Evolutionary conservation across 2,113 vertebrate genomes (phyloP), one percentile per base, ranked within the genome.

Genomic region (Synodontis membranacea): DNA sequence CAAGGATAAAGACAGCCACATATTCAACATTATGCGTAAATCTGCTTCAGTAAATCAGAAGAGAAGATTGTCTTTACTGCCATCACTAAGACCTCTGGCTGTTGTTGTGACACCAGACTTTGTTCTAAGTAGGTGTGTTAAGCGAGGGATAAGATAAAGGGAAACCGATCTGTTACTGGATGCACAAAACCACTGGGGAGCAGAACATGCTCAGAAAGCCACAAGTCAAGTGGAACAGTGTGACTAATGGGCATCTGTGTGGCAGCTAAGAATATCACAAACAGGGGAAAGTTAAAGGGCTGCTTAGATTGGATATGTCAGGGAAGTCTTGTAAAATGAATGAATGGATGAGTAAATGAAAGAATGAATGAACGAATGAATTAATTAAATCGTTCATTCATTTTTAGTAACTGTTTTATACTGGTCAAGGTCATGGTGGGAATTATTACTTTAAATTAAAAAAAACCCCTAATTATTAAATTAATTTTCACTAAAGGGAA

Each of bases 211-310:
- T 75, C n/a, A 46, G 42, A 75, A 75, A 75, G 72, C 25, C 72
- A 46, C 42, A 75, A 46, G 72, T 44, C 87, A 86, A 86, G 60
- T 34, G 48, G 12, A 60, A 34, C 39, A 56, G 48, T n/a, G 74
- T 70, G 84, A 86, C 85, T 83, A 83, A 88, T 58, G 72, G 60
- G 52, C 15, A 70, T 23, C 8, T 50, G 58, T 85, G 72, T 75
- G 72, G 25, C 42, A 75, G 39, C 72, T 64, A 75, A 17, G n/a
- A 58, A 37, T 44, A 44, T 82, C 66, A 46, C 46, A n/a, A 78
- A 78, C 58, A 62, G 6, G 79, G 46, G 56, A 82, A 76, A 54
- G 37, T 68, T 80, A 78, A 85, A 31, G 72, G 25, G 74, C 68
- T 84, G 19, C 78, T 58, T 48, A 86, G 66, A 86, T 74, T 54